phyloP scores from a whole-genome alignment of 2,888 invertebrate species.

The Cheilosia grossa region DNA sequence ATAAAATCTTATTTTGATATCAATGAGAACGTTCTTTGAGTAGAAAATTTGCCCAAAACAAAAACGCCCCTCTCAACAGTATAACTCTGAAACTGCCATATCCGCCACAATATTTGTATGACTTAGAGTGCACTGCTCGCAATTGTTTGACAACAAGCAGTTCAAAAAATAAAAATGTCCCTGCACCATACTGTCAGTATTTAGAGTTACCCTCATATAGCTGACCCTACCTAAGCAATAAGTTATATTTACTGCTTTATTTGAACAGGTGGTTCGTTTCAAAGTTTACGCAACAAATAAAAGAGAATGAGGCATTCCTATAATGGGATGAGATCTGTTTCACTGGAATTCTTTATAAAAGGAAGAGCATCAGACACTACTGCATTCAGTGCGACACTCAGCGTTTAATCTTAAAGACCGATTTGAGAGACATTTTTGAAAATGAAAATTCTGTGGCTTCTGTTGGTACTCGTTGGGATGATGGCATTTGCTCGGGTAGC shows the following conservation, averaged over 20 bases:
- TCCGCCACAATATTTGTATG: no score
- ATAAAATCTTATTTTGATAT: no score
- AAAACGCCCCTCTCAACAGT: no score
- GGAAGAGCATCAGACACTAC: neutral
- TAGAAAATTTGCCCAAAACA: no score
- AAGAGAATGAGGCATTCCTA: neutral
- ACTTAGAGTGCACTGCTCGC: no score
- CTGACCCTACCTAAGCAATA: neutral
- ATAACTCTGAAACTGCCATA: no score
- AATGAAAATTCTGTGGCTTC: conserved; percentile 41
- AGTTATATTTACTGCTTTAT: neutral
- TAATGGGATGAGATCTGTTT: conserved; percentile 2
- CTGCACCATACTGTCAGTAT: no score
- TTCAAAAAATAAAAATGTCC: no score
- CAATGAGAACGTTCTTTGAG: no score
- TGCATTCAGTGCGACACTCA: neutral
- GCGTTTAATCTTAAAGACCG: neutral
- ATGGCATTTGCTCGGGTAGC: conserved; percentile 17
- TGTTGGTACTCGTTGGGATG: conserved; percentile 21
- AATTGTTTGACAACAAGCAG: no score
- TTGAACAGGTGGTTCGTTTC: neutral
- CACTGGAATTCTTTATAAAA: conserved; percentile 21
- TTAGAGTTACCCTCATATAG: neutral
- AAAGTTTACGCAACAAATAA: neutral
- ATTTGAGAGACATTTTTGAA: neutral